Percentiles rank a stretch among this genome's conserved stretches.
These are phyloP conservation scores for Netta rufina DNA, from an alignment of 2,797 vertebrate species.

Conservation along the genomic window DNA sequence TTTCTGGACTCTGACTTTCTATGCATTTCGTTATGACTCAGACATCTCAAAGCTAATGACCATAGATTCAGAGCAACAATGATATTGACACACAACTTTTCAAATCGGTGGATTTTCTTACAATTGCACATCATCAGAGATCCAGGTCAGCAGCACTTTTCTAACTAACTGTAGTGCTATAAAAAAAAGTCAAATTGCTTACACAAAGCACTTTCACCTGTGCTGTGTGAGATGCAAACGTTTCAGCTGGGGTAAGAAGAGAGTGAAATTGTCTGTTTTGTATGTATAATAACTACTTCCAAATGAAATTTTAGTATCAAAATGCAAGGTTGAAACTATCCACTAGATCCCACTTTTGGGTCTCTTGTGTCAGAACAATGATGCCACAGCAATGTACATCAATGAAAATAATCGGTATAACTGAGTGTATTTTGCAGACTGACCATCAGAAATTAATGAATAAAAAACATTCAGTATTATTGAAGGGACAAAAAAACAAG, in stretches of 20 bases:
- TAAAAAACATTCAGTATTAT: constrained; percentile 14
- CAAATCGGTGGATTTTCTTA: not conserved
- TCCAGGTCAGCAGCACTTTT: not conserved
- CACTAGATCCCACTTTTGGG: not conserved
- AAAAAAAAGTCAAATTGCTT: not conserved
- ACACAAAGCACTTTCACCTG: not conserved
- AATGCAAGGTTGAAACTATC: not conserved
- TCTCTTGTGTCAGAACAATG: not conserved
- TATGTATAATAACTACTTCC: not conserved
- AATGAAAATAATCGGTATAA: not conserved
- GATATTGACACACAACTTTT: not conserved
- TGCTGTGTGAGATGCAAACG: not conserved
- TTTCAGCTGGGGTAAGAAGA: not conserved
- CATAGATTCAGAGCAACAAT: not conserved
- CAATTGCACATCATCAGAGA: not conserved
- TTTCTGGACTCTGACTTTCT: not conserved
- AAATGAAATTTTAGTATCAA: not conserved
- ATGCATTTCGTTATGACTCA: not conserved
- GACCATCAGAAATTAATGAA: not conserved
- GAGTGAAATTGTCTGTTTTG: not conserved
- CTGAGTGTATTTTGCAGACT: not conserved
- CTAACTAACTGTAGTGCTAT: not conserved
- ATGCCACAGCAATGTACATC: not conserved
- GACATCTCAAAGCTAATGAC: not conserved
- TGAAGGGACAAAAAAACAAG: not conserved